These are phyloP conservation scores for Pantala flavescens DNA, from an alignment of 1,140 invertebrate species.

Conservation along the genomic window DNA sequence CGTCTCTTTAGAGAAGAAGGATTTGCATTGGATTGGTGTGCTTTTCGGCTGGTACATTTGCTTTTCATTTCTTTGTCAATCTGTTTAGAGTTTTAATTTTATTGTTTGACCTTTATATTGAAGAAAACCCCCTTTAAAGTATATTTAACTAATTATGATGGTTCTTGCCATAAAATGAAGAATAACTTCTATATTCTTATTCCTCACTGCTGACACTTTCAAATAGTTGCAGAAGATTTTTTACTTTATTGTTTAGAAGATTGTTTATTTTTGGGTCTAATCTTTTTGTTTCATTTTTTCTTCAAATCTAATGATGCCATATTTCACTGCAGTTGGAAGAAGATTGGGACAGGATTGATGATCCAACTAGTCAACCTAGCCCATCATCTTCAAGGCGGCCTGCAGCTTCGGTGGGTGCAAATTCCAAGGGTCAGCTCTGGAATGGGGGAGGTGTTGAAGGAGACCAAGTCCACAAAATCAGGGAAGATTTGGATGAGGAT, in stretches of 20 bases:
- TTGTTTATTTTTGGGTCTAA: too few relatives aligned
- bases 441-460: not conserved
- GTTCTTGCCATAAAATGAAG: too few relatives aligned
- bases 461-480: not conserved
- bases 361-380: not conserved
- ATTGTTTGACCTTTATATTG: not conserved
- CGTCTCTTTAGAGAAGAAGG: slow-evolving; percentile 64
- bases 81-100: not conserved
- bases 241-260: too few relatives aligned
- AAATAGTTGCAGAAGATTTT: too few relatives aligned
- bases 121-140: too few relatives aligned
- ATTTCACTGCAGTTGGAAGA: not conserved
- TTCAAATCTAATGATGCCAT: too few relatives aligned
- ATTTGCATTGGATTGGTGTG: slow-evolving; percentile 80
- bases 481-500: slow-evolving; percentile 14
- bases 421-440: not conserved
- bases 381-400: not conserved
- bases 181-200: too few relatives aligned
- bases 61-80: slow-evolving; percentile 11
- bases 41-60: slow-evolving; percentile 62
- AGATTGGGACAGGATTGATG: not conserved
- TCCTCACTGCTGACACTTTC: too few relatives aligned
- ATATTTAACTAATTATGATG: too few relatives aligned
- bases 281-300: too few relatives aligned
- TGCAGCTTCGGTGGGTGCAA: not conserved